phyloP scores from a whole-genome alignment of 2,113 vertebrate genomes.

The Chauna torquata region DNA sequence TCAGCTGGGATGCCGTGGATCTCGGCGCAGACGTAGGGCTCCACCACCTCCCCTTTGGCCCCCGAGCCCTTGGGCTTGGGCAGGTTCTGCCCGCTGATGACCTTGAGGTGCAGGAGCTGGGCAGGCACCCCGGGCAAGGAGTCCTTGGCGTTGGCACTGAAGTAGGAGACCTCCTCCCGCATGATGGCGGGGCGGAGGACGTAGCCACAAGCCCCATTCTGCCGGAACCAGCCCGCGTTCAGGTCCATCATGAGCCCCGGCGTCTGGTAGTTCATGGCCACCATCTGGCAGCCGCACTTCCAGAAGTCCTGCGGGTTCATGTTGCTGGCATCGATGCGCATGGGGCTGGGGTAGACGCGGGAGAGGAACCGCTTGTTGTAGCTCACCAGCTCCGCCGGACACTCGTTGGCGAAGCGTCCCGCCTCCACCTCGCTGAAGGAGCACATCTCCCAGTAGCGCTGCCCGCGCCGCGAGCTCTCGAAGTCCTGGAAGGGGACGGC shows the following conservation, averaged over 20 bases:
- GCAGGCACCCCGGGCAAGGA: conserved; percentile 89
- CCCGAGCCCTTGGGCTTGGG: conserved; percentile 91
- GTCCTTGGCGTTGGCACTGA: conserved; percentile 91
- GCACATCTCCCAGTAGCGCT: conserved; percentile 90
- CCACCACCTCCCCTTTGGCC: conserved; percentile 92
- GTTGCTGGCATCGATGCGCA: conserved; percentile 94
- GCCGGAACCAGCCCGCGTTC: conserved; percentile 89
- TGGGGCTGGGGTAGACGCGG: conserved; percentile 87
- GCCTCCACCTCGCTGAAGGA: conserved; percentile 92
- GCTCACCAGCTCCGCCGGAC: conserved; percentile 89
- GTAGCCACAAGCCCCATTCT: conserved; percentile 91
- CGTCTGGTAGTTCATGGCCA: conserved; percentile 93
- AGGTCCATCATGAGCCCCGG: conserved; percentile 94
- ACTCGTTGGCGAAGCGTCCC: conserved; percentile 88
- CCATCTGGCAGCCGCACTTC: conserved; percentile 95
- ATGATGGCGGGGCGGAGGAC: conserved; percentile 91
- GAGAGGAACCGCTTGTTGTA: conserved; percentile 93
- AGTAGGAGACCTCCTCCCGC: conserved; percentile 93
- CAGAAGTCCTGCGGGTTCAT: conserved; percentile 96
- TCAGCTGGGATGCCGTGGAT: conserved; percentile 91
- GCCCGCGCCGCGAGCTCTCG: conserved; percentile 82
- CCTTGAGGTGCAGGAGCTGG: conserved; percentile 90
- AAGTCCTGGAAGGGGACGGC: conserved; percentile 88
- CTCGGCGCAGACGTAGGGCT: conserved; percentile 91
- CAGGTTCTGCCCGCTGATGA: conserved; percentile 92